phyloP scores from a whole-genome alignment of 1,140 invertebrate species.

The Lerema accius region DNA sequence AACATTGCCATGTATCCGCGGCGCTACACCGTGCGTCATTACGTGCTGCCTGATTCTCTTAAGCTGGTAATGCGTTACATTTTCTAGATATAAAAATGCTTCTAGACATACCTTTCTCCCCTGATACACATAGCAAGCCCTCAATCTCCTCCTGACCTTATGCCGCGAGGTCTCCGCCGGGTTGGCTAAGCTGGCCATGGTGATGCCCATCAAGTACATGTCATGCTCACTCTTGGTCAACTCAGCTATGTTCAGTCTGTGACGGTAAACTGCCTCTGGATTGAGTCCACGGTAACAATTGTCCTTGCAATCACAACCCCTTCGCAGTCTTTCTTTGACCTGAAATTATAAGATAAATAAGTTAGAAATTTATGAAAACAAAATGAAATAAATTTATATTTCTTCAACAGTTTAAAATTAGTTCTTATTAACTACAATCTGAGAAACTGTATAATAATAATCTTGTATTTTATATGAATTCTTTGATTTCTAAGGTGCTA shows the following conservation, averaged over 20 bases:
- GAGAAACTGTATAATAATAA: too few species aligned
- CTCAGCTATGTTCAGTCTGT: conserved; percentile 90
- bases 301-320: conserved; percentile 90
- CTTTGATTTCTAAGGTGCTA: too few species aligned
- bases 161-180: conserved; percentile 88
- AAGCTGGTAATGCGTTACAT: conserved; percentile 91
- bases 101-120: conserved; percentile 90
- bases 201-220: conserved; percentile 91
- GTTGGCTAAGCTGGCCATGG: conserved; percentile 90
- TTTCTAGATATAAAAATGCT: conserved; percentile 91
- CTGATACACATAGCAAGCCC: conserved; percentile 90
- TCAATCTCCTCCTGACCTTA: conserved; percentile 87
- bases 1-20: conserved; percentile 90
- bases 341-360: conserved; percentile 60
- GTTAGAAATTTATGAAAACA: not conserved
- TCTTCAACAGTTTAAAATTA: too few species aligned
- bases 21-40: conserved; percentile 90
- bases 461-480: too few species aligned
- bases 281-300: conserved; percentile 89
- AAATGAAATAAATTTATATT: not conserved
- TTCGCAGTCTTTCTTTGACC: conserved; percentile 87
- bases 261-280: conserved; percentile 88
- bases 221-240: conserved; percentile 89
- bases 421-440: too few species aligned
- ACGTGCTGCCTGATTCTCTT: conserved; percentile 91